Evolutionary conservation across 2,888 invertebrate species (phyloP).

Genomic region (Watsonalla cultraria): DNA sequence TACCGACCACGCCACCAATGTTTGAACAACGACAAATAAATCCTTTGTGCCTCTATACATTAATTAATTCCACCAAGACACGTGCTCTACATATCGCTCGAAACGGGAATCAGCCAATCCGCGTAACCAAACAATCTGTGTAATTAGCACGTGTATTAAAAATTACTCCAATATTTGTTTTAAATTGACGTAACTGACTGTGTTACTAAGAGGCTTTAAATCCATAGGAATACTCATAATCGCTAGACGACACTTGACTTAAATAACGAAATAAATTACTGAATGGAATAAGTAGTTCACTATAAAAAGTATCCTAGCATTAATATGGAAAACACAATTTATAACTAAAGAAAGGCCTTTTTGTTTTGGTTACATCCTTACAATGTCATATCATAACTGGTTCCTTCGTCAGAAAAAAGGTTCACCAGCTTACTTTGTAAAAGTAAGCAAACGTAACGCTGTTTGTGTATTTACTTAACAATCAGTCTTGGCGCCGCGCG

Average conservation of each 20-base stretch:
- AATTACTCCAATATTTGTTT: slow-evolving; percentile 1
- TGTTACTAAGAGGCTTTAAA: background rate
- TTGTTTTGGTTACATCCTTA: too few relatives aligned
- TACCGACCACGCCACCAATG: slow-evolving; percentile 6
- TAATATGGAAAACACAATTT: too few relatives aligned
- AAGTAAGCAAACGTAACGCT: slow-evolving; percentile 23
- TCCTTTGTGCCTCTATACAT: background rate
- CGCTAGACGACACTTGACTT: too few relatives aligned
- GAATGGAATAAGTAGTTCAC: too few relatives aligned
- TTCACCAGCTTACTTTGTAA: too few relatives aligned
- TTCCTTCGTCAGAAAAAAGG: too few relatives aligned
- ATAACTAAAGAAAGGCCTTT: too few relatives aligned
- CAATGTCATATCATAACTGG: too few relatives aligned
- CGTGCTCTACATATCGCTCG: background rate
- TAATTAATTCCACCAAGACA: background rate
- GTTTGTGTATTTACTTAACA: slow-evolving; percentile 26
- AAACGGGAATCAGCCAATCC: background rate
- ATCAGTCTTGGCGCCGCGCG: slow-evolving; percentile 47
- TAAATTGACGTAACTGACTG: background rate
- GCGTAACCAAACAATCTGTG: background rate
- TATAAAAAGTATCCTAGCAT: too few relatives aligned
- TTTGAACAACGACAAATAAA: background rate
- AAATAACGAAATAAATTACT: too few relatives aligned
- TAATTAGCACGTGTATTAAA: background rate
- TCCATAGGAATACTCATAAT: background rate